phyloP scores from a whole-genome alignment of 2,113 vertebrate genomes.

The Corythoichthys intestinalis region DNA sequence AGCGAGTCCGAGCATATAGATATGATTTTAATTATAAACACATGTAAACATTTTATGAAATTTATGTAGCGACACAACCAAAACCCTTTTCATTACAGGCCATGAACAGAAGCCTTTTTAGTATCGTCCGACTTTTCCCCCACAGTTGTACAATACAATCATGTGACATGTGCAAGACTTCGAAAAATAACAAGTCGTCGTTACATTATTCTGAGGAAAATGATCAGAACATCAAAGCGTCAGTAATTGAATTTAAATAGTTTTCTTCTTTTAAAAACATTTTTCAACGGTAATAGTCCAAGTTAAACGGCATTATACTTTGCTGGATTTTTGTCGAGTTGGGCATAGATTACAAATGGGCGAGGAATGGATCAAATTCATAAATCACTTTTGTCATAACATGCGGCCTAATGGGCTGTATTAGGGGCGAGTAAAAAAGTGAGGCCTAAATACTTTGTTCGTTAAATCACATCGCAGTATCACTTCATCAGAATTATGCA shows the following conservation, averaged over 20 bases:
- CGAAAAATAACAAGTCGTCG: slow-evolving; percentile 49
- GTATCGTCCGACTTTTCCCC: slow-evolving; percentile 49
- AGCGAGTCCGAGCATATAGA: slow-evolving; percentile 71
- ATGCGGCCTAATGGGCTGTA: slow-evolving; percentile 21
- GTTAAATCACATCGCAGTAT: slow-evolving; percentile 51
- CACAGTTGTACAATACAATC: slow-evolving; percentile 79
- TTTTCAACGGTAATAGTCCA: slow-evolving; percentile 24
- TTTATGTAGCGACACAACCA: slow-evolving; percentile 74
- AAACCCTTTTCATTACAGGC: slow-evolving; percentile 57
- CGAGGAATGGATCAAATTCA: slow-evolving; percentile 27
- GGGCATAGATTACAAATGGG: slow-evolving; percentile 76
- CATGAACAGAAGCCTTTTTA: slow-evolving; percentile 44
- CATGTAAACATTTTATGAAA: slow-evolving; percentile 87
- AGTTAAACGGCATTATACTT: slow-evolving; percentile 24
- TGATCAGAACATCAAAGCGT: slow-evolving; percentile 51
- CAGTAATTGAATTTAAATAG: slow-evolving; percentile 37
- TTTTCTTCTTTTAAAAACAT: slow-evolving; percentile 28
- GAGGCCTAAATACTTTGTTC: slow-evolving; percentile 45
- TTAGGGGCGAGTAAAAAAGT: slow-evolving; percentile 28
- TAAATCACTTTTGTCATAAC: slow-evolving; percentile 20
- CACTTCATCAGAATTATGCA: slow-evolving; percentile 63
- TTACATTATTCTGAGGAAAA: slow-evolving; percentile 49
- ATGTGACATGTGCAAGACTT: slow-evolving; percentile 73
- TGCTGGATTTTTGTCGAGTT: slow-evolving; percentile 45
- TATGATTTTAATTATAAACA: slow-evolving; percentile 90